These are phyloP conservation scores for Monomorium pharaonis DNA, from an alignment of 1,140 invertebrate genomes.

Conservation along the genomic window DNA sequence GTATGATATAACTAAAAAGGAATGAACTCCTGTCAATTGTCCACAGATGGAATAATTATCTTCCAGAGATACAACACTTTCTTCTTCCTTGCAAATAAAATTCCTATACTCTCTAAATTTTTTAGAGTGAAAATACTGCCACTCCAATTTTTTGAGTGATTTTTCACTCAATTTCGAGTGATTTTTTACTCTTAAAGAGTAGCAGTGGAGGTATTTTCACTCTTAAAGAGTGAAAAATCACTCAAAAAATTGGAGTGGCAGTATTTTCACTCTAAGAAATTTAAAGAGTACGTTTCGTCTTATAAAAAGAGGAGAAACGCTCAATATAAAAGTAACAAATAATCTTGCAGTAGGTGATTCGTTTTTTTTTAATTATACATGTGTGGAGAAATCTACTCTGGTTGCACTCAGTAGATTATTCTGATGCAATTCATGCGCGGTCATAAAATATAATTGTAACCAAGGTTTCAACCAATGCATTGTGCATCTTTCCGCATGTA, in stretches of 20 bases:
- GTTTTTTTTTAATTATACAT: not conserved
- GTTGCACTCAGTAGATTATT: not conserved
- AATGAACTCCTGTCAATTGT: not conserved
- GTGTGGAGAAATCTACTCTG: not conserved
- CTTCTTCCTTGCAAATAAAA: not conserved
- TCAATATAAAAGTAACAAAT: not conserved
- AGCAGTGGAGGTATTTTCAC: no score
- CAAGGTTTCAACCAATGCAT: slow-evolving; percentile 8
- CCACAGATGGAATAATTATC: not conserved
- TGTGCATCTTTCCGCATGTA: slow-evolving; percentile 8
- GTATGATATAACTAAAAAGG: slow-evolving; percentile 10
- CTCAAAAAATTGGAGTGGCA: no score
- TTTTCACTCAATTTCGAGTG: no score
- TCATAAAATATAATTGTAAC: slow-evolving; percentile 48
- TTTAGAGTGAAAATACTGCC: no score
- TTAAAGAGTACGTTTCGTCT: not conserved
- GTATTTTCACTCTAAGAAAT: no score
- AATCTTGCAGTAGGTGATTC: not conserved
- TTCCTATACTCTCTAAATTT: no score
- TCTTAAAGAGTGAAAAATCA: no score
- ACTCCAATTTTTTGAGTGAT: no score
- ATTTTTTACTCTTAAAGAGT: no score
- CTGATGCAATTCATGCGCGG: slow-evolving; percentile 7
- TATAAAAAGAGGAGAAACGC: not conserved
- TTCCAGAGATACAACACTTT: not conserved